A percentile compares a stretch with the other conserved stretches of the same genome.
Conservation (phyloP, 2,797 vertebrate species). For the Lepus oiostolus region DNA sequence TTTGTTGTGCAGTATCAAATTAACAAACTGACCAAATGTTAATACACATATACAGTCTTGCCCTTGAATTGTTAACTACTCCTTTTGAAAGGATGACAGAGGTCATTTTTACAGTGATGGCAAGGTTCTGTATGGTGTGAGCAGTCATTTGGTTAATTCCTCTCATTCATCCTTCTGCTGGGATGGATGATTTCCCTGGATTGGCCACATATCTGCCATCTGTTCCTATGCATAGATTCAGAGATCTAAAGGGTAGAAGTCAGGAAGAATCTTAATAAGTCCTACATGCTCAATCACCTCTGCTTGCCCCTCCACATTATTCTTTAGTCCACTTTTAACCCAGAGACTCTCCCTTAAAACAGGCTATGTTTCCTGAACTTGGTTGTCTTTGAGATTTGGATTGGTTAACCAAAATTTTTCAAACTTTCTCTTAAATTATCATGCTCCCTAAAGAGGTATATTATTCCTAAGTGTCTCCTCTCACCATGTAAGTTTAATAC, state of each 20-base stretch:
- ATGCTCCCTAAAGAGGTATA: neutral
- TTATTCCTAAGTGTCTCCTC: neutral
- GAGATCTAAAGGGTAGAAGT: neutral
- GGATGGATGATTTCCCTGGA: neutral
- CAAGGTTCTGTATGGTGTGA: neutral
- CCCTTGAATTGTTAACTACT: neutral
- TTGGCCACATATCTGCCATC: neutral
- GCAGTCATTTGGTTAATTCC: slow-evolving; percentile 3
- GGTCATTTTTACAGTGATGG: neutral
- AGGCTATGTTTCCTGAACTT: neutral
- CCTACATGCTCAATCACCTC: neutral
- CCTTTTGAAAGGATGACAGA: neutral
- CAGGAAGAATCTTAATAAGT: slow-evolving; percentile 3
- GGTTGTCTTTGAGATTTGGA: neutral
- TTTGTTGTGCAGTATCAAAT: slow-evolving; percentile 3
- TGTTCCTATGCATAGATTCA: neutral
- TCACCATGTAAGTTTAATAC: neutral
- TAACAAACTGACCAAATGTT: neutral
- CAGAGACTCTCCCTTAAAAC: neutral
- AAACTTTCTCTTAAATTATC: neutral
- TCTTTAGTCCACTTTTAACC: neutral
- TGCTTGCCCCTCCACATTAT: neutral
- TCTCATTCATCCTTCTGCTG: neutral
- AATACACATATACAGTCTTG: neutral
- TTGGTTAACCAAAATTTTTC: neutral